Evolutionary conservation across 92 coral and sea anemone species (phyloP).

Genomic region (Micromussa lordhowensis): DNA sequence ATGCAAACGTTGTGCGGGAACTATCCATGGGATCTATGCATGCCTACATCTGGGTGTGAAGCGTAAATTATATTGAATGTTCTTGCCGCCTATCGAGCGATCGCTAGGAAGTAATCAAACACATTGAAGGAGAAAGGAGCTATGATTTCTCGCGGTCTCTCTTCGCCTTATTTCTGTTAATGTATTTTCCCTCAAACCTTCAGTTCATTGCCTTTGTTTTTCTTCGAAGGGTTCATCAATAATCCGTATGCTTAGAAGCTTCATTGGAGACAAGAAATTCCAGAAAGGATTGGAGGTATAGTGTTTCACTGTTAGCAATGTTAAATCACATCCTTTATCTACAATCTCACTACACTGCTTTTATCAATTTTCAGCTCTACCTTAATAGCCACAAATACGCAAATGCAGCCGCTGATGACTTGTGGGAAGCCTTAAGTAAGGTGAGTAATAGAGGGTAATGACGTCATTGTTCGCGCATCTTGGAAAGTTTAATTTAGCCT

Average conservation of each 20-base stretch:
- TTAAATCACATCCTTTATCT: background rate
- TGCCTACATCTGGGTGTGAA: too few species aligned
- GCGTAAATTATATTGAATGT: too few species aligned
- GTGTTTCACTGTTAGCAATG: too few species aligned
- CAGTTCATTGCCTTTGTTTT: background rate
- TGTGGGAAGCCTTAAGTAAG: conserved; percentile 87
- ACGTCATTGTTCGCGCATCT: too few species aligned
- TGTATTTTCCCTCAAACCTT: background rate
- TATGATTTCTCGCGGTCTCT: too few species aligned
- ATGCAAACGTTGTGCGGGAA: too few species aligned
- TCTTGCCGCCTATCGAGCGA: too few species aligned
- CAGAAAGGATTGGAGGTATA: conserved; percentile 90
- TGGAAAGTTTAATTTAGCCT: too few species aligned
- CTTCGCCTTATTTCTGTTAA: background rate
- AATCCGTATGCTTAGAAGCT: conserved; percentile 96
- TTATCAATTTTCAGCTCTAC: conserved; percentile 64
- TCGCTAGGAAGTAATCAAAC: too few species aligned
- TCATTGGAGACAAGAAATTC: conserved; percentile 90
- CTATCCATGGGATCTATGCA: too few species aligned
- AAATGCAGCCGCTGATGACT: conserved; percentile 94
- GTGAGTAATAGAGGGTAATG: conserved; percentile 39
- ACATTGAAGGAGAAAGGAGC: too few species aligned
- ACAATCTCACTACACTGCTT: background rate
- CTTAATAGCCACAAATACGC: conserved; percentile 83
- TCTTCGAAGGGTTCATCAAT: conserved; percentile 90